Conservation (phyloP, 2,888 invertebrate genomes). For the Troides helena region DNA sequence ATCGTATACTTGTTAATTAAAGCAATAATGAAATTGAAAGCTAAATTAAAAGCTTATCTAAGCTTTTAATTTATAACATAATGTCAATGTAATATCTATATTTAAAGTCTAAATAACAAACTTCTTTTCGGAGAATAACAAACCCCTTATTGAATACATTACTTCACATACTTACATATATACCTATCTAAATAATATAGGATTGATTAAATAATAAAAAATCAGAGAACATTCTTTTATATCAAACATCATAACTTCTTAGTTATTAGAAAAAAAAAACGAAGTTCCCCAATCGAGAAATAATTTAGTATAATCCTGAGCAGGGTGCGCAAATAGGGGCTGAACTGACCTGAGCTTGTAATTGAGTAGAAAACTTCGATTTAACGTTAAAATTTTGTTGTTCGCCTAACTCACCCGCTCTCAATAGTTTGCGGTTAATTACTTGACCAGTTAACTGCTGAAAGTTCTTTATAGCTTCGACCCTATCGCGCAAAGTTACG, state of each 20-base stretch:
- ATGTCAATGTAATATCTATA: too few relatives aligned
- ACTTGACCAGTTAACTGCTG: conserved; percentile 17
- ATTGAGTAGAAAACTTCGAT: conserved; percentile 20
- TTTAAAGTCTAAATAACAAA: too few relatives aligned
- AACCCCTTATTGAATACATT: too few relatives aligned
- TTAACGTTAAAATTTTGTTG: conserved; percentile 22
- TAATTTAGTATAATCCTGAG: neutral
- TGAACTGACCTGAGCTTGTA: conserved; percentile 5
- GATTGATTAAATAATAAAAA: too few relatives aligned
- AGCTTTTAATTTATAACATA: too few relatives aligned
- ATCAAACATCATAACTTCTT: neutral
- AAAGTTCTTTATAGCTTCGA: conserved; percentile 6
- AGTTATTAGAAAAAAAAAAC: neutral
- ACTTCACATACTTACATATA: too few relatives aligned
- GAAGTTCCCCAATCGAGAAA: neutral
- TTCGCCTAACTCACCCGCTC: conserved; percentile 14
- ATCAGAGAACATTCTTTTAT: too few relatives aligned
- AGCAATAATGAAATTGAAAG: too few relatives aligned
- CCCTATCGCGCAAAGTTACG: conserved; percentile 1
- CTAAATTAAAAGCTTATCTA: too few relatives aligned
- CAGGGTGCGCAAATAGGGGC: neutral
- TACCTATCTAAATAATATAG: too few relatives aligned
- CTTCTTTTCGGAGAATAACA: too few relatives aligned
- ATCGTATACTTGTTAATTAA: too few relatives aligned
- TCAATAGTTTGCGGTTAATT: conserved; percentile 15